Conservation (phyloP, 2,797 vertebrate species). For the Monodelphis domestica region DNA sequence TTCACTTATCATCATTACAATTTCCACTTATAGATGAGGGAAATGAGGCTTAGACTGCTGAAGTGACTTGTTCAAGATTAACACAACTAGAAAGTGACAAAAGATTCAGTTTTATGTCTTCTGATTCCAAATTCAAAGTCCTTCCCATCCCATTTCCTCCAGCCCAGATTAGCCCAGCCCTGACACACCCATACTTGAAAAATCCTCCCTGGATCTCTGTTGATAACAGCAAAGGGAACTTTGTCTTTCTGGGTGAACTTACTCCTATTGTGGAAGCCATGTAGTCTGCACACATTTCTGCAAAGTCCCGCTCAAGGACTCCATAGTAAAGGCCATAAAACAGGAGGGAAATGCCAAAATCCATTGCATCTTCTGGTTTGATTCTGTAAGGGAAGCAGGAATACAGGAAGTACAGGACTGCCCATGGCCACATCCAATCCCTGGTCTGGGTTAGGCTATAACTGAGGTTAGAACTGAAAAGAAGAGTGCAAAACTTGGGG, state of each 20-base stretch:
- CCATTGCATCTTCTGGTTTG: conserved; percentile 98
- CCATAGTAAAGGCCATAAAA: conserved; percentile 99
- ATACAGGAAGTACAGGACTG: conserved; percentile 2
- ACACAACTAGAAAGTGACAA: conserved; percentile 24
- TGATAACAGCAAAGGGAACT: conserved; percentile 8
- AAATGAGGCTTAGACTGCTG: conserved; percentile 8
- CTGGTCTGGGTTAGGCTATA: too few relatives aligned
- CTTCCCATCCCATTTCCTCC: neutral
- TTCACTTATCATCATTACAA: neutral
- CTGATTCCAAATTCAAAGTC: neutral
- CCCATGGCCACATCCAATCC: neutral
- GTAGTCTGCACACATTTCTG: conserved; percentile 99
- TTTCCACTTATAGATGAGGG: neutral
- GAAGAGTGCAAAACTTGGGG: neutral
- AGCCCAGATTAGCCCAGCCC: neutral
- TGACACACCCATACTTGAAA: neutral
- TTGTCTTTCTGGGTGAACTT: conserved; percentile 72
- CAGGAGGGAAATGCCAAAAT: conserved; percentile 97
- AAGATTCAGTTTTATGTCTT: conserved; percentile 10
- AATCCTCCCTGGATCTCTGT: neutral
- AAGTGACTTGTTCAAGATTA: neutral
- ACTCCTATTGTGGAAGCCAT: conserved; percentile 99
- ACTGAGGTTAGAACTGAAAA: neutral
- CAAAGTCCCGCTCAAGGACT: conserved; percentile 97
- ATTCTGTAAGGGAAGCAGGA: conserved; percentile 86